These are phyloP conservation scores for Bettongia penicillata DNA, from an alignment of 2,113 vertebrate species.

Conservation along the genomic window DNA sequence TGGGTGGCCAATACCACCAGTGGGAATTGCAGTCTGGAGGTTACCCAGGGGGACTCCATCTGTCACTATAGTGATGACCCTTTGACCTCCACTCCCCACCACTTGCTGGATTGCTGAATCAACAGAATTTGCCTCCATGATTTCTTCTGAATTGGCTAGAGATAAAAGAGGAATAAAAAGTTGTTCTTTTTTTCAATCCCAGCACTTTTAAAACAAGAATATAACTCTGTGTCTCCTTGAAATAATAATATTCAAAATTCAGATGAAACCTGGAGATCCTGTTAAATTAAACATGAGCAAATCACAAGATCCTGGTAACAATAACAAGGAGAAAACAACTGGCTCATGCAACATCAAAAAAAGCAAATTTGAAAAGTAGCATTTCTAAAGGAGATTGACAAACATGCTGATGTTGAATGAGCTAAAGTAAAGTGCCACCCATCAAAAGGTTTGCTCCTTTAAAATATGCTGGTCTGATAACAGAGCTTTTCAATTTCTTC, in stretches of 20 bases:
- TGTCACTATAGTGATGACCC: conserved; percentile 86
- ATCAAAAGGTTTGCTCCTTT: neutral
- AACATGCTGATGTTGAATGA: conserved; percentile 44
- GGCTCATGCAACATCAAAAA: neutral
- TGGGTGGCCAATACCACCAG: conserved; percentile 85
- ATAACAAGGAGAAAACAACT: conserved; percentile 29
- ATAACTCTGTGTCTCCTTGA: conserved; percentile 14
- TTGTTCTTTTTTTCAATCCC: conserved; percentile 48
- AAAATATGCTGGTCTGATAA: neutral
- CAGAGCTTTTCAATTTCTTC: neutral
- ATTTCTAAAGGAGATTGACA: conserved; percentile 31
- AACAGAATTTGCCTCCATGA: conserved; percentile 80
- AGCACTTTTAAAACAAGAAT: conserved; percentile 23
- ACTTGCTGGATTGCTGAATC: conserved; percentile 86
- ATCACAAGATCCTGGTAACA: neutral
- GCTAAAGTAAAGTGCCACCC: conserved; percentile 22
- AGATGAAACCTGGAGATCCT: conserved; percentile 25
- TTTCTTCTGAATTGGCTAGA: conserved; percentile 86
- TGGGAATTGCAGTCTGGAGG: conserved; percentile 81
- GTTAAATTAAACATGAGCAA: conserved; percentile 26
- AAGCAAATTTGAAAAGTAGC: conserved; percentile 30
- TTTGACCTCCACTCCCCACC: conserved; percentile 87
- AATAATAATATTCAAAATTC: conserved; percentile 22
- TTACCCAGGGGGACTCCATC: conserved; percentile 86
- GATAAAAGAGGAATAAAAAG: conserved; percentile 49